phyloP scores from a whole-genome alignment of 2,113 vertebrate species.

The Brevimyrus niger region DNA sequence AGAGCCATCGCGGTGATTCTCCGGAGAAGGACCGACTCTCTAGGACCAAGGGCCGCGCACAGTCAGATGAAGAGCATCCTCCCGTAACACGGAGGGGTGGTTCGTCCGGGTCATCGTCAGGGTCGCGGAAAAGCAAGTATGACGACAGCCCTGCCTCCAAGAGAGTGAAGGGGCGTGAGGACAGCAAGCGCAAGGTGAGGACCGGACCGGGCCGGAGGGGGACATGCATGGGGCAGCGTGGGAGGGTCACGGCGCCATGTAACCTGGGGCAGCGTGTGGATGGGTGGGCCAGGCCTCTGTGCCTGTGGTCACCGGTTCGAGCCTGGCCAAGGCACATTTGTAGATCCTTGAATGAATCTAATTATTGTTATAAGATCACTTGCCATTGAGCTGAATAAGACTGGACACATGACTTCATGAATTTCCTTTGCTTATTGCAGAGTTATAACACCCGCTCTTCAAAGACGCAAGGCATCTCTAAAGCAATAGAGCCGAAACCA shows the following conservation, averaged over 20 bases:
- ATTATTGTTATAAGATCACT: no score
- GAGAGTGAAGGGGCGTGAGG: conserved; percentile 21
- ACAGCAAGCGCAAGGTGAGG: conserved; percentile 29
- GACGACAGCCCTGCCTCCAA: conserved; percentile 26
- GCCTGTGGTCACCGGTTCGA: no score
- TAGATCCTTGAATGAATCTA: no score
- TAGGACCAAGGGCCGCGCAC: conserved; percentile 10
- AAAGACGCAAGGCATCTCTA: conserved; percentile 23
- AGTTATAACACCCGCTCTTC: conserved; percentile 24
- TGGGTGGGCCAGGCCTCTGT: no score
- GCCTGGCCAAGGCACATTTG: no score
- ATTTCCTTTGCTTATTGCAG: conserved; percentile 22
- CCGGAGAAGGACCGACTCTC: conserved; percentile 21
- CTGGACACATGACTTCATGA: background rate
- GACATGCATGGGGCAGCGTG: no score
- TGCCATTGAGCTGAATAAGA: background rate
- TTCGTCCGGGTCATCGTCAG: conserved; percentile 31
- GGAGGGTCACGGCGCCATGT: no score
- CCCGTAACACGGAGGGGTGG: conserved; percentile 33
- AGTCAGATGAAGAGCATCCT: conserved; percentile 20
- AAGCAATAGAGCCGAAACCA: conserved; percentile 14
- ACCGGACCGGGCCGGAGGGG: background rate
- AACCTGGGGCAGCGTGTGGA: no score
- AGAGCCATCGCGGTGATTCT: conserved; percentile 8
- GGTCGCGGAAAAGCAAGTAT: conserved; percentile 27